Conservation (phyloP, 2,888 invertebrate genomes). For the Hypselothyrea guttata region DNA sequence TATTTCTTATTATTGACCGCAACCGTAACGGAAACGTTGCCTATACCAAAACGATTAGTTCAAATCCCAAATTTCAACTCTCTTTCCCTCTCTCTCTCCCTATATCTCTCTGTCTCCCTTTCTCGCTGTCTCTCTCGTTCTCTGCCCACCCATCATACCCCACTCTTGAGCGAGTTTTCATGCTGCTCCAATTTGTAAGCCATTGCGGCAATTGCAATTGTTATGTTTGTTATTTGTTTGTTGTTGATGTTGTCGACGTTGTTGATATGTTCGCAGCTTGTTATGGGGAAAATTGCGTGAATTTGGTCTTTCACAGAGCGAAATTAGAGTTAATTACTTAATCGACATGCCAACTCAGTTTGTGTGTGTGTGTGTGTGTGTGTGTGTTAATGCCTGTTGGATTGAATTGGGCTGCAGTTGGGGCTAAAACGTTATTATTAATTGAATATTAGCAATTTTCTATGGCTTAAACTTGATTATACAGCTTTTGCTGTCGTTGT, state of each 20-base stretch:
- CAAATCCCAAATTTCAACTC: background rate
- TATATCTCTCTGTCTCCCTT: too few relatives aligned
- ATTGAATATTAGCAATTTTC: slow-evolving; percentile 5
- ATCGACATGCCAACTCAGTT: slow-evolving; percentile 22
- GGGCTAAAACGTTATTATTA: background rate
- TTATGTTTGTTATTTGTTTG: slow-evolving; percentile 10
- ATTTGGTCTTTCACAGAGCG: slow-evolving; percentile 24
- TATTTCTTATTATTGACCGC: slow-evolving; percentile 46
- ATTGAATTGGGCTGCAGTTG: background rate
- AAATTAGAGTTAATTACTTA: slow-evolving; percentile 33
- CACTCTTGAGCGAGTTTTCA: background rate
- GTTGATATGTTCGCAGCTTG: slow-evolving; percentile 31
- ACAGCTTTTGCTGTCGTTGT: too few relatives aligned
- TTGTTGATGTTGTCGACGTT: slow-evolving; percentile 6
- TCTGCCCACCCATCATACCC: background rate
- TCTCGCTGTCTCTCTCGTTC: too few relatives aligned
- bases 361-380: slow-evolving; percentile 4
- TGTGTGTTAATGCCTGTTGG: background rate
- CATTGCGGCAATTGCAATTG: slow-evolving; percentile 5
- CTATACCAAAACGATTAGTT: slow-evolving; percentile 20
- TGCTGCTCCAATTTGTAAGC: slow-evolving; percentile 7
- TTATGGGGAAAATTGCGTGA: slow-evolving; percentile 26
- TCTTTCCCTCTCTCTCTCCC: background rate
- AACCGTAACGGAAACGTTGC: slow-evolving; percentile 25
- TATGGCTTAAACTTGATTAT: background rate